phyloP scores from a whole-genome alignment of 2,888 invertebrate genomes.

The Aphidius colemani region DNA sequence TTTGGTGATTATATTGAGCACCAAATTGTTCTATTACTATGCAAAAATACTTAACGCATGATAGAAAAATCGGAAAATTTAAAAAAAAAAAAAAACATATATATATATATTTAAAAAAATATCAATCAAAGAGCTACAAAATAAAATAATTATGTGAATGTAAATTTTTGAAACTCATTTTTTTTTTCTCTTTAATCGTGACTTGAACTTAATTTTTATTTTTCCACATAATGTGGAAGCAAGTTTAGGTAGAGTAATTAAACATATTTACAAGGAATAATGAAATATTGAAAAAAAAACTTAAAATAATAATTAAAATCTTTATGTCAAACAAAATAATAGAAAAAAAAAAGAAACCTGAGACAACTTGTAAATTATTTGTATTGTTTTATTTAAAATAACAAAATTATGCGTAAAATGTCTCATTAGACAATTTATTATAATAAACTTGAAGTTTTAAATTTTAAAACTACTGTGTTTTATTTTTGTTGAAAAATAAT shows the following conservation, averaged over 20 bases:
- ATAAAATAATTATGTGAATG: no score
- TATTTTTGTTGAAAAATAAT: neutral
- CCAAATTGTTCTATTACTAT: no score
- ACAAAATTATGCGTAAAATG: no score
- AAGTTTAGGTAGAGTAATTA: neutral
- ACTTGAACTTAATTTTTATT: no score
- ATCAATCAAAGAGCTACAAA: neutral
- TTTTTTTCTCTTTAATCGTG: no score
- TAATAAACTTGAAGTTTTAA: no score
- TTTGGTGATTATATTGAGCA: no score
- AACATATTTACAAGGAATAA: no score
- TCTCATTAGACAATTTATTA: no score
- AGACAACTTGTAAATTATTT: slow-evolving; percentile 28
- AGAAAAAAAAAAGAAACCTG: slow-evolving; percentile 11
- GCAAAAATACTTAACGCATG: no score
- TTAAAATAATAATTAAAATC: slow-evolving; percentile 23
- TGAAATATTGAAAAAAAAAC: slow-evolving; percentile 16
- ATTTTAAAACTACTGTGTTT: neutral
- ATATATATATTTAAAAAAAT: neutral
- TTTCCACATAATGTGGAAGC: no score
- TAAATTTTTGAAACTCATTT: no score
- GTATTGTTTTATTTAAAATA: slow-evolving; percentile 20
- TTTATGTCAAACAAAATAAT: slow-evolving; percentile 5
- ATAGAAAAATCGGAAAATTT: neutral
- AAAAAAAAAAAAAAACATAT: neutral